These are phyloP conservation scores for Poecilia wingei DNA, from an alignment of 2,797 vertebrate species.

Conservation along the genomic window DNA sequence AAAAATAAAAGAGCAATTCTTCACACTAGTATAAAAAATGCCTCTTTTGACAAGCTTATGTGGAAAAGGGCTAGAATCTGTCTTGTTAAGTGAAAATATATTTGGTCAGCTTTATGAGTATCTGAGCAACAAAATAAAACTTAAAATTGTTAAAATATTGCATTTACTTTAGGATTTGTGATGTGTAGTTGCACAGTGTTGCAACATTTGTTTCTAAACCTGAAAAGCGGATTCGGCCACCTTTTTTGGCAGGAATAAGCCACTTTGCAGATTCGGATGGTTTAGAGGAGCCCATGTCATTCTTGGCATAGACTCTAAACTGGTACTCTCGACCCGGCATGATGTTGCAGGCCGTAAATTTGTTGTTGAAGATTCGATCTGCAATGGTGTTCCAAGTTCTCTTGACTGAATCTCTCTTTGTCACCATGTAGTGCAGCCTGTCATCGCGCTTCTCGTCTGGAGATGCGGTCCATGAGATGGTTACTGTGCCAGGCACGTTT, in stretches of 20 bases:
- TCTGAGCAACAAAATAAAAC: neutral
- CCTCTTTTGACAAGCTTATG: no score
- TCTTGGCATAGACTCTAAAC: constrained; percentile 92
- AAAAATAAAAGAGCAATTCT: neutral
- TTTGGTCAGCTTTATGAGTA: neutral
- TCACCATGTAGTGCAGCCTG: constrained; percentile 86
- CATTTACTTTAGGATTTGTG: neutral
- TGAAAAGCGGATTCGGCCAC: constrained; percentile 64
- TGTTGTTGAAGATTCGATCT: constrained; percentile 90
- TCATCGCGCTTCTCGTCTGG: constrained; percentile 85
- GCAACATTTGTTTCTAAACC: neutral
- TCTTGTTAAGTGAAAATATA: neutral
- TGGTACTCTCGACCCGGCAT: constrained; percentile 88
- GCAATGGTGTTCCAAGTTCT: constrained; percentile 82
- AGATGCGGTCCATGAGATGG: constrained; percentile 87
- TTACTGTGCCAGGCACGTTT: constrained; percentile 89
- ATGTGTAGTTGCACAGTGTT: neutral
- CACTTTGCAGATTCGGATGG: constrained; percentile 88
- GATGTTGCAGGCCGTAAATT: constrained; percentile 86
- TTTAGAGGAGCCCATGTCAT: constrained; percentile 85
- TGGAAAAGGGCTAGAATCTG: neutral
- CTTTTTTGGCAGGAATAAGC: constrained; percentile 81
- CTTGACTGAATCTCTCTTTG: constrained; percentile 84
- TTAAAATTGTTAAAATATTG: neutral
- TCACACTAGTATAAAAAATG: neutral